Evolutionary conservation across 2,888 invertebrate genomes (phyloP).

Genomic region (Apocheima hispidaria): DNA sequence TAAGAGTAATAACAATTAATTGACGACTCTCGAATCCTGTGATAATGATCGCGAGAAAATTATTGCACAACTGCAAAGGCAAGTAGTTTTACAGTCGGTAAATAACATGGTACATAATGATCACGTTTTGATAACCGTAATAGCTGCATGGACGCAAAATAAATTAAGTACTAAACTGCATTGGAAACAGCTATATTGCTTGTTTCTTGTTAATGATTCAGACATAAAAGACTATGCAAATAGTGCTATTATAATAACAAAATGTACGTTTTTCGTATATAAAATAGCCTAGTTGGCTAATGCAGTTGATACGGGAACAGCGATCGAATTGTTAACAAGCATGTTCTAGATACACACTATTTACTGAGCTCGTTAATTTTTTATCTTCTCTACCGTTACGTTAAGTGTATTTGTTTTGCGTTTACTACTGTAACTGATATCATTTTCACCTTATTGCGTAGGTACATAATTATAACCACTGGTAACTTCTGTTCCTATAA

Average conservation of each 20-base stretch:
- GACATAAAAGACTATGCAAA: constrained; percentile 1
- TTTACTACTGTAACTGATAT: constrained; percentile 35
- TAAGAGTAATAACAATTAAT: constrained; percentile 53
- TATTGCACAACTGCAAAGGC: constrained; percentile 30
- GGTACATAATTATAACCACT: constrained; percentile 7
- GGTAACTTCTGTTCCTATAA: not conserved
- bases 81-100: constrained; percentile 28
- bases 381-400: constrained; percentile 56
- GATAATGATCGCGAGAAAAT: constrained; percentile 44
- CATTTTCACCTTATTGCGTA: constrained; percentile 22
- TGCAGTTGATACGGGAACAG: constrained; percentile 52
- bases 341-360: constrained; percentile 60
- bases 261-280: constrained; percentile 6
- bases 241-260: not conserved
- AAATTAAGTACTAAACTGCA: constrained; percentile 24
- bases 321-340: constrained; percentile 50
- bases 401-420: constrained; percentile 45
- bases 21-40: constrained; percentile 38
- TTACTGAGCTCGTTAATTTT: constrained; percentile 61
- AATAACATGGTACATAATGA: constrained; percentile 33
- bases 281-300: constrained; percentile 9
- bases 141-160: constrained; percentile 35
- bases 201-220: not conserved
- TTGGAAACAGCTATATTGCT: constrained; percentile 1
- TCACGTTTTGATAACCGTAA: constrained; percentile 48